These are phyloP conservation scores for Apis mellifera DNA, from an alignment of 1,140 invertebrate species.

Conservation along the genomic window Amel_HAv3.1 CM009937.2:11484501-11485000, in stretches of 20 bases:
- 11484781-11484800: background rate
- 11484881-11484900: too few species aligned
- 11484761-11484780: background rate
- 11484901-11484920: too few species aligned
- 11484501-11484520: conserved; percentile 41
- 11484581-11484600: conserved; percentile 25
- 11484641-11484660: background rate
- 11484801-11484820: background rate
- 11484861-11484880: too few species aligned
- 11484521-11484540: conserved; percentile 22
- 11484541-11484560: conserved; percentile 38
- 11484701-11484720: background rate
- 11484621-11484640: conserved; percentile 2
- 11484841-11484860: too few species aligned
- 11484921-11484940: too few species aligned
- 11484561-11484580: conserved; percentile 20
- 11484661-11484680: conserved; percentile 2
- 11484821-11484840: background rate
- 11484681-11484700: conserved; percentile 13
- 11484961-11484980: too few species aligned
- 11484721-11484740: background rate
- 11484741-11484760: background rate
- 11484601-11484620: background rate
- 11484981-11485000: too few species aligned
- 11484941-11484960: too few species aligned